These are phyloP conservation scores for Manis javanica DNA, from an alignment of 2,797 vertebrate species.

Conservation along the genomic window DNA sequence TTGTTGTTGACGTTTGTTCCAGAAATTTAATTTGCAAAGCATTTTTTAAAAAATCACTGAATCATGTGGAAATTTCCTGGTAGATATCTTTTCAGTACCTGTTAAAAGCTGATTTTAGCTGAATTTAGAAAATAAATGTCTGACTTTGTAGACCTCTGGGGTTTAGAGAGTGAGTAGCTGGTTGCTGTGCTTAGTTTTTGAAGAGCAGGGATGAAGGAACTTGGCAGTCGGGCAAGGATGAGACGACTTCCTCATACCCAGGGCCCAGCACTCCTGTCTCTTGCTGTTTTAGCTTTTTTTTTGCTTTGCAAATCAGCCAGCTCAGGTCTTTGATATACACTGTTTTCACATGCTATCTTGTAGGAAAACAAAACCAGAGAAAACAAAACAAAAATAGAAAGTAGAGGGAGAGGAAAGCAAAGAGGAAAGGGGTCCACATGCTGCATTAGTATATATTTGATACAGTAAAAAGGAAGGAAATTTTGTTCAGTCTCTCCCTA, in stretches of 20 bases:
- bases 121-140: not conserved
- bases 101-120: not conserved
- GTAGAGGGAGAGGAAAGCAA: not conserved
- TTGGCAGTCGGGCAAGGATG: not conserved
- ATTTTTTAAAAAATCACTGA: slow-evolving; percentile 36
- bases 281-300: not conserved
- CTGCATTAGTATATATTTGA: not conserved
- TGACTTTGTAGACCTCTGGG: not conserved
- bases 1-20: slow-evolving; percentile 46
- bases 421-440: not conserved
- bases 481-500: not conserved
- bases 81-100: slow-evolving; percentile 17
- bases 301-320: not conserved
- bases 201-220: not conserved
- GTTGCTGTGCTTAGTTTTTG: not conserved
- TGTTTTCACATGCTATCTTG: not conserved
- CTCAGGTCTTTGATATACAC: not conserved
- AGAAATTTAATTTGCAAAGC: slow-evolving; percentile 63
- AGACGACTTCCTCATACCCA: not conserved
- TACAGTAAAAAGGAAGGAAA: not conserved
- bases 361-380: not conserved
- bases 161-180: not conserved
- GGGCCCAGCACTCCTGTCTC: not conserved
- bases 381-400: not conserved
- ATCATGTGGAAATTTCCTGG: slow-evolving; percentile 52